These are phyloP conservation scores for Lepidothrix coronata DNA, from an alignment of 2,113 vertebrate genomes.

Conservation along the genomic window DNA sequence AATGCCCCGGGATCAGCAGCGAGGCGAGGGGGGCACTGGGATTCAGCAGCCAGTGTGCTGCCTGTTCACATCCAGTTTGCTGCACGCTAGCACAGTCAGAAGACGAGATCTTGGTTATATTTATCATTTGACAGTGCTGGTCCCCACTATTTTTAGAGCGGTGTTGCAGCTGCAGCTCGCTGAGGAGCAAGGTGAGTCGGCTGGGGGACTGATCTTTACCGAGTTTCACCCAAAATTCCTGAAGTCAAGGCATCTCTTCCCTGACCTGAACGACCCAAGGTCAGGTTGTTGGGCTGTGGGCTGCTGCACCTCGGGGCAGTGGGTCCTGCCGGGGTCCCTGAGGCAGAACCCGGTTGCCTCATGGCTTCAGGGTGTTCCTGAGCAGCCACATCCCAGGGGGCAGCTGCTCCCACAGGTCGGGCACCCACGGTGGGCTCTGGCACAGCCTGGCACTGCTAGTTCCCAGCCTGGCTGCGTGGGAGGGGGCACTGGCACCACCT, in stretches of 20 bases:
- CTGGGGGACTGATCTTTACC: not conserved
- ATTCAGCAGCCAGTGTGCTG: accelerated
- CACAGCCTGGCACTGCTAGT: accelerated
- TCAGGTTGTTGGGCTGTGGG: not conserved
- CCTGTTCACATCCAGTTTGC: not conserved
- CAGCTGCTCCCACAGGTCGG: accelerated
- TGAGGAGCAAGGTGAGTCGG: not conserved
- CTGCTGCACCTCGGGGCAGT: accelerated
- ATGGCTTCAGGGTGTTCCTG: accelerated
- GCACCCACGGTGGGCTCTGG: accelerated
- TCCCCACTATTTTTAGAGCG: conserved; percentile 10
- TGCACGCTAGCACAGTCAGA: not conserved
- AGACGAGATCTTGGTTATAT: not conserved
- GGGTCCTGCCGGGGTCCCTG: accelerated
- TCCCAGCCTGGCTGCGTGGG: accelerated
- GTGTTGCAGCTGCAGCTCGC: not conserved
- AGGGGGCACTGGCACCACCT: accelerated
- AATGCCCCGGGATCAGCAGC: not conserved
- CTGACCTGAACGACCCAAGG: accelerated
- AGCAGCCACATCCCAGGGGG: accelerated
- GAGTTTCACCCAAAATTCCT: not conserved
- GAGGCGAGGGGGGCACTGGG: accelerated
- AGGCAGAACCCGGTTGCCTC: accelerated
- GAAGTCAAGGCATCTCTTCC: not conserved
- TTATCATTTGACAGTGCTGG: not conserved